Evolutionary conservation across 2,113 vertebrate genomes (phyloP), one percentile per base, ranked within the genome.

Genomic region (Boulengerochromis microlepis): DNA sequence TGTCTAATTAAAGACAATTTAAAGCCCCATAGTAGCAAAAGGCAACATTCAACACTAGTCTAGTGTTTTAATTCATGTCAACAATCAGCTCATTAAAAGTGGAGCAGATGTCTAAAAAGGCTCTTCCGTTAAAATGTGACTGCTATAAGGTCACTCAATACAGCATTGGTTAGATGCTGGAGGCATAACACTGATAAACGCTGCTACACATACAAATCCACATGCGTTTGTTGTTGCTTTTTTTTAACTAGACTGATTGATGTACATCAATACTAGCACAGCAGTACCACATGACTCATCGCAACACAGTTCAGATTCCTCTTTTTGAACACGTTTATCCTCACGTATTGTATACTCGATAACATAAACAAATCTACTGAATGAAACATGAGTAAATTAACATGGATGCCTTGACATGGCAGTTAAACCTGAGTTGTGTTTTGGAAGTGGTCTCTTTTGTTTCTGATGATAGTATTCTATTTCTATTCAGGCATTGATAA

Each of bases 381-480:
- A 92, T 93, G 83, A 90, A 93, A 96, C 88, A 89, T 88, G 85
- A 91, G 95, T 69, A 94, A 94, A 95, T 86, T 78, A 95, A 92
- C 93, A 91, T 64, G 80, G 93, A 93, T 84, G 90, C 95, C 93
- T 93, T 89, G 86, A 95, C 87, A 94, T 93, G 94, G 94, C 94
- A 91, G 93, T 95, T 96, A 95, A 97, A 97, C 97, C 96, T 97
- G 96, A 97, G 97, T 95, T 96, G 93, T 96, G 96, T 95, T 96
- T 93, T 93, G 95, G 94, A 96, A 96, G 94, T 96, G 93, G 92
- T 94, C 64, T 95, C 82, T 90, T 61, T 83, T 88, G 92, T 87
- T 81, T 95, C 92, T 94, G 82, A 95, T 95, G 93, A 94, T 93
- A 90, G 87, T 95, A 89, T 95, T 94, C 94, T 95, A 94, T 92